phyloP scores from a whole-genome alignment of 2,113 vertebrate genomes.

The Circaetus gallicus region DNA sequence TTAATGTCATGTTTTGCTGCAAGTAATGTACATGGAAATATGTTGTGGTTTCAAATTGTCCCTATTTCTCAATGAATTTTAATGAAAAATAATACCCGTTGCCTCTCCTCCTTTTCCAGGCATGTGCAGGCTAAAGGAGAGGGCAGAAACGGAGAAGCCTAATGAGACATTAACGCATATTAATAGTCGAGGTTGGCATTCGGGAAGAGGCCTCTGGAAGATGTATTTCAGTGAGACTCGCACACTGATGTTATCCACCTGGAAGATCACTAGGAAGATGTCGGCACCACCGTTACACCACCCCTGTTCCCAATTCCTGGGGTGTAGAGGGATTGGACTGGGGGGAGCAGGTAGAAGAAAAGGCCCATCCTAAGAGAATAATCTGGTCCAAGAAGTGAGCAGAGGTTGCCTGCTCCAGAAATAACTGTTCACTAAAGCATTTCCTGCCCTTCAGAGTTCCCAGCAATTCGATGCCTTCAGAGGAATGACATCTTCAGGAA shows the following conservation, averaged over 20 bases:
- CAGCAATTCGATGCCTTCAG: background rate
- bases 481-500: slow-evolving; percentile 2
- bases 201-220: background rate
- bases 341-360: background rate
- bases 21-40: background rate
- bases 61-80: background rate
- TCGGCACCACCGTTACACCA: background rate
- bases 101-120: background rate
- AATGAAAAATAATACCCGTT: background rate
- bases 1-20: background rate
- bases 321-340: background rate
- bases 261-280: background rate
- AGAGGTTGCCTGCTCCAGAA: background rate
- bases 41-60: background rate
- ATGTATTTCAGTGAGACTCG: background rate
- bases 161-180: accelerated
- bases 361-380: background rate
- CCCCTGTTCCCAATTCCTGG: background rate
- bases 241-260: background rate
- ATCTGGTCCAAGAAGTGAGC: background rate
- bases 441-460: background rate
- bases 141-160: background rate
- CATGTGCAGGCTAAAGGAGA: background rate
- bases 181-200: background rate
- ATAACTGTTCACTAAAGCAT: background rate